These are phyloP conservation scores for Desoria tigrina DNA, from an alignment of 2,888 invertebrate species.

Conservation along the genomic window DNA sequence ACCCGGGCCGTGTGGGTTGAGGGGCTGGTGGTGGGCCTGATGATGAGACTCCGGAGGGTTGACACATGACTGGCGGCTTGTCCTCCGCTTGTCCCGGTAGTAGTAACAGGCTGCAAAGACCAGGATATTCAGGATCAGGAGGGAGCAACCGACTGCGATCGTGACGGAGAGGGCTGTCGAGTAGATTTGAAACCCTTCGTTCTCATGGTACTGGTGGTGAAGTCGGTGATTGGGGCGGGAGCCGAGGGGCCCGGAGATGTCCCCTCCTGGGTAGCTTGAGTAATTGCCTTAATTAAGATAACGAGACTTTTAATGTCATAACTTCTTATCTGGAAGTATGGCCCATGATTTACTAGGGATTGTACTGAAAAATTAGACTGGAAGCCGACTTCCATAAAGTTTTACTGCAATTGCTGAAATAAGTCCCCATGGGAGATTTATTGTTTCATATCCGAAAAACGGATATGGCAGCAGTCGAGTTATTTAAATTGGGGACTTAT, in stretches of 20 bases:
- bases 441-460: too few species aligned
- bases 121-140: constrained; percentile 85
- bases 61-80: constrained; percentile 15
- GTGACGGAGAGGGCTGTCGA: constrained; percentile 89
- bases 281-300: constrained; percentile 29
- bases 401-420: too few species aligned
- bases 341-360: not conserved
- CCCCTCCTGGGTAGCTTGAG: constrained; percentile 35
- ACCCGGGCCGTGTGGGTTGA: not conserved
- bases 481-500: too few species aligned
- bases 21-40: constrained; percentile 22
- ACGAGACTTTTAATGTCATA: not conserved
- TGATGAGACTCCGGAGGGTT: constrained; percentile 15
- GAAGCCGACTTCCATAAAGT: too few species aligned
- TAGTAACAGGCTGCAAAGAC: constrained; percentile 87
- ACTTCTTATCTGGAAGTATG: not conserved
- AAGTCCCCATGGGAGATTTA: too few species aligned
- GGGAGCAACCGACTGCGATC: constrained; percentile 89
- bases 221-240: constrained; percentile 30
- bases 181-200: constrained; percentile 72
- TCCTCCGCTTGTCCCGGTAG: constrained; percentile 75
- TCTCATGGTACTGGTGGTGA: constrained; percentile 27
- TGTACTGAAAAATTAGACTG: too few species aligned
- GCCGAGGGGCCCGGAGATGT: constrained; percentile 34
- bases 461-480: too few species aligned